phyloP scores from a whole-genome alignment of 2,888 invertebrate genomes.

The Lasius platythorax region DNA sequence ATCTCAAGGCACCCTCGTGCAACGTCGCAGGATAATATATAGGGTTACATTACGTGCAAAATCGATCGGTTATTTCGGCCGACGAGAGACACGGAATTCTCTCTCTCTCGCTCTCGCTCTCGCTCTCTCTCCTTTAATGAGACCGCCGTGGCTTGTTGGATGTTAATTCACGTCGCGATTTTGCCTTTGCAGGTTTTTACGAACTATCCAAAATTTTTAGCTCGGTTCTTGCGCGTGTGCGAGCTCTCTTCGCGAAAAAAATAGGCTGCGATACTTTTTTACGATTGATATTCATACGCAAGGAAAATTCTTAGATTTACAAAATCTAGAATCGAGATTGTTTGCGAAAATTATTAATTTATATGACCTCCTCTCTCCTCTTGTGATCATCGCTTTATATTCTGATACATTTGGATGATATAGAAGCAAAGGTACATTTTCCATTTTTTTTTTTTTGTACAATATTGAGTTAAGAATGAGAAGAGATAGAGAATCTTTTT shows the following conservation, averaged over 20 bases:
- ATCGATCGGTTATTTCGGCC: conserved; percentile 75
- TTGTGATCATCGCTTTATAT: background rate
- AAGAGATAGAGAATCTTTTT: background rate
- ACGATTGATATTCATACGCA: background rate
- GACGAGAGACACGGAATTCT: conserved; percentile 52
- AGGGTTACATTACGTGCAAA: conserved; percentile 76
- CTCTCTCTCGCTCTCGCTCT: conserved; percentile 5
- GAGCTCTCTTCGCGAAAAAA: background rate
- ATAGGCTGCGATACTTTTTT: background rate
- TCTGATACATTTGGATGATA: background rate
- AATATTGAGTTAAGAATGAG: conserved; percentile 10
- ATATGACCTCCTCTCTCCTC: background rate
- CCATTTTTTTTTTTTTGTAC: conserved; percentile 2
- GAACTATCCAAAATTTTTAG: background rate
- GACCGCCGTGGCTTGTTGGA: conserved; percentile 41
- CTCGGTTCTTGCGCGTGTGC: background rate
- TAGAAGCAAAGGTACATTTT: background rate
- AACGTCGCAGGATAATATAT: conserved; percentile 78
- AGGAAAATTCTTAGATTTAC: background rate
- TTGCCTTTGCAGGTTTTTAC: conserved; percentile 31
- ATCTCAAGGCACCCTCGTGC: conserved; percentile 83
- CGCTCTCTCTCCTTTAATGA: conserved; percentile 24
- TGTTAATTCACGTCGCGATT: conserved; percentile 33
- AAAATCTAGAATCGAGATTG: background rate
- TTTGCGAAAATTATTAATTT: conserved; percentile 4